Evolutionary conservation across 2,888 invertebrate genomes (phyloP), one percentile per base, ranked within the genome.

Genomic region (Ophioninae sp.): DNA sequence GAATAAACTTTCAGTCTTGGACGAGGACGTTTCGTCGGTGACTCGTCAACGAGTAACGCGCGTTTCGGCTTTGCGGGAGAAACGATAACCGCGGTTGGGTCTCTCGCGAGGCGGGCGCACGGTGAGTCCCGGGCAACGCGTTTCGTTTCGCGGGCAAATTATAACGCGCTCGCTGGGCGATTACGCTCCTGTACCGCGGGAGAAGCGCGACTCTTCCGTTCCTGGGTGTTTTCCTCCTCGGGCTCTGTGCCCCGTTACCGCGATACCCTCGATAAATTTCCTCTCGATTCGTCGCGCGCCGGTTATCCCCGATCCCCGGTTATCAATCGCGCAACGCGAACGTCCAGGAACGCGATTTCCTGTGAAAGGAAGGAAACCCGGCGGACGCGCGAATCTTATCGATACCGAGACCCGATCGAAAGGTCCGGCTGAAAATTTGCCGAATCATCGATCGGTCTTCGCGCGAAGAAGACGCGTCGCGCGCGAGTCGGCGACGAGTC

Each of bases 111-210:
- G 72, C 69, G 68, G 67, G 39, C 64, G 50, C 62, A 68, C 50
- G 70, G 56, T 62, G 57, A 75, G 37, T 68, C 65, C n/a, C 70
- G 69, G 61, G 76, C 57, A 17, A 69, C 64, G 75, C 81, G 83
- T 86, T 86, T 86, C 74, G 83, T 76, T 80, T 61, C 39, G 68
- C 85, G 50, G 85, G 86, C 79, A 86, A 87, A 89, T 89, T 89
- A 89, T 89, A 87, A 89, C 88, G 87, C 86, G 81, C 86, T 72
- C 76, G 57, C 80, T 76, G 83, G 78, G 77, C 20, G 59, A n/a
- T n/a, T n/a, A n/a, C n/a, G n/a, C n/a, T n/a, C n/a, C n/a, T n/a
- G n/a, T n/a, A n/a, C n/a, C n/a, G n/a, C n/a, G n/a, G n/a, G n/a
- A n/a, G n/a, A n/a, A n/a, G n/a, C n/a, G 64, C 73, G 72, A 77